Conservation (phyloP, 92 coral and sea anemone genomes). For the Hydrozoanthus gracilis region DNA sequence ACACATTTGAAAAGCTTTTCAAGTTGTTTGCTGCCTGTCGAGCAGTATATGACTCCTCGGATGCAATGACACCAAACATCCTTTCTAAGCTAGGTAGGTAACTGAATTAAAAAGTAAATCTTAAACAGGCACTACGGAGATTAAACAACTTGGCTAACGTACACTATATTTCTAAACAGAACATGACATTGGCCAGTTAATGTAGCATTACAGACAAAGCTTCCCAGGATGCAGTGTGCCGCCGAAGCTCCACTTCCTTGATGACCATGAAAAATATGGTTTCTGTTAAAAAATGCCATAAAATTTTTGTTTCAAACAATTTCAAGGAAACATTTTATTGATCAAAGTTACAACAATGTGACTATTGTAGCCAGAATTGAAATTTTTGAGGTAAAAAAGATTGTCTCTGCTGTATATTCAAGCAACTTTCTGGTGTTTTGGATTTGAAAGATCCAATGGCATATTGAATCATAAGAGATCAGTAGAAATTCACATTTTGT, state of each 20-base stretch:
- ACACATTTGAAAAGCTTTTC: not conserved
- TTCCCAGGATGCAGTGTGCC: not conserved
- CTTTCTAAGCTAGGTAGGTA: constrained; percentile 2
- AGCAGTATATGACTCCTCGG: not conserved
- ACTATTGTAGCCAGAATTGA: too few relatives aligned
- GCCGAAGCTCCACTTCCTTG: not conserved
- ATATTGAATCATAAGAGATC: too few relatives aligned
- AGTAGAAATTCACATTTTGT: too few relatives aligned
- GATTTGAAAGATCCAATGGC: too few relatives aligned
- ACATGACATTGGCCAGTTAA: not conserved
- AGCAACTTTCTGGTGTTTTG: too few relatives aligned
- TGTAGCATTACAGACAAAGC: not conserved
- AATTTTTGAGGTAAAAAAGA: too few relatives aligned
- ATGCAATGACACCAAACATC: not conserved
- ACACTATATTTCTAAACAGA: not conserved
- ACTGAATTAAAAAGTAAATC: not conserved
- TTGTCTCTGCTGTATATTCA: too few relatives aligned
- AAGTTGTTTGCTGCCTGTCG: constrained; percentile 1
- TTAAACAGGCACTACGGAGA: not conserved
- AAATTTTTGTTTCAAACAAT: too few relatives aligned
- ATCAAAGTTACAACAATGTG: too few relatives aligned
- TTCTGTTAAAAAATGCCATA: too few relatives aligned
- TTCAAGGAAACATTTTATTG: too few relatives aligned
- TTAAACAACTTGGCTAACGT: not conserved
- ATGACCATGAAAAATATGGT: too few relatives aligned